phyloP scores from a whole-genome alignment of 2,888 invertebrate species.

The Calameuta idolon region DNA sequence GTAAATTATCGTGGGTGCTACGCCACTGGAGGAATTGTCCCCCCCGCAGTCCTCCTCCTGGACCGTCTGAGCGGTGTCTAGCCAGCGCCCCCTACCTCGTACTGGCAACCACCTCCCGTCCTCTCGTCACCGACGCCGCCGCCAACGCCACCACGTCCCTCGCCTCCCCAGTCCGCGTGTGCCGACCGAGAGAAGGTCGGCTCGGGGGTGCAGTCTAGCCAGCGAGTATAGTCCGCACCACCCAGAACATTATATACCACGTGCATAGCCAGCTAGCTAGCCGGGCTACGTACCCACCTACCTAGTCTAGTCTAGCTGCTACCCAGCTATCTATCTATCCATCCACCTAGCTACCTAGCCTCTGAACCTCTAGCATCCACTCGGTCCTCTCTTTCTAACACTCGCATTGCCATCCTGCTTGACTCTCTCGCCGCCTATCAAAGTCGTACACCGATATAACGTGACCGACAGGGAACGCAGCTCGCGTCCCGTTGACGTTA shows the following conservation, averaged over 20 bases:
- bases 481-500: not conserved
- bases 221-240: conserved; percentile 51
- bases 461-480: no score
- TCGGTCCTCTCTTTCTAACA: not conserved
- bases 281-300: no score
- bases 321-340: no score
- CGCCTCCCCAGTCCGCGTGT: conserved; percentile 44
- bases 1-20: conserved; percentile 54
- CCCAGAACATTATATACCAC: conserved; percentile 20
- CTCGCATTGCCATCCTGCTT: not conserved
- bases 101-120: conserved; percentile 61
- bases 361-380: not conserved
- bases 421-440: not conserved
- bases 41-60: conserved; percentile 62
- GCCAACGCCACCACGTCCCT: conserved; percentile 53
- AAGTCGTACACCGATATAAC: conserved; percentile 1
- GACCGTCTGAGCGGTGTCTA: conserved; percentile 68
- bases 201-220: conserved; percentile 61
- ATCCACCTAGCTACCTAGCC: not conserved
- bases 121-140: conserved; percentile 52
- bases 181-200: conserved; percentile 47
- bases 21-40: conserved; percentile 57
- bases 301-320: no score
- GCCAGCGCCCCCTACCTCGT: conserved; percentile 66
- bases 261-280: no score